phyloP scores from a whole-genome alignment of 2,113 vertebrate genomes.

The Sinocyclocheilus rhinocerous region DNA sequence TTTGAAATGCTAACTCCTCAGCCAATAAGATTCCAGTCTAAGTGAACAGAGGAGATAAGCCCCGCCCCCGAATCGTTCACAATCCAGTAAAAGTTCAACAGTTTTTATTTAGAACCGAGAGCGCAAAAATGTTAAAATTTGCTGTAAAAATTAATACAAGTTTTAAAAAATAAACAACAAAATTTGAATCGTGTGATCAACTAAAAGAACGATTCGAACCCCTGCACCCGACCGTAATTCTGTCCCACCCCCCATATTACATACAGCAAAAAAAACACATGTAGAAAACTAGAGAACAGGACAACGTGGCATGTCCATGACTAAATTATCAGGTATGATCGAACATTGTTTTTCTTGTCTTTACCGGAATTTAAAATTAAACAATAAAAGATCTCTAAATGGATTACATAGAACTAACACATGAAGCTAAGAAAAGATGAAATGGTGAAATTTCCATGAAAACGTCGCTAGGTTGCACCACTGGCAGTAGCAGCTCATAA shows the following conservation, averaged over 20 bases:
- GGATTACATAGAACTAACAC: conserved; percentile 59
- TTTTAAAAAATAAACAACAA: conserved; percentile 61
- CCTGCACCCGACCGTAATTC: conserved; percentile 57
- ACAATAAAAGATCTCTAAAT: conserved; percentile 67
- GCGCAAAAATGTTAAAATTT: conserved; percentile 48
- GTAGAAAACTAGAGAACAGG: conserved; percentile 66
- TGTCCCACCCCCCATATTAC: conserved; percentile 53
- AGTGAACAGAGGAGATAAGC: conserved; percentile 56
- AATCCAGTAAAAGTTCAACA: conserved; percentile 59
- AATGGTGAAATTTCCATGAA: conserved; percentile 52
- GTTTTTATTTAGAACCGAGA: conserved; percentile 51
- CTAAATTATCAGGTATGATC: conserved; percentile 65
- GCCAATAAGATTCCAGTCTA: conserved; percentile 65
- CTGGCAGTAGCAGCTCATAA: conserved; percentile 63
- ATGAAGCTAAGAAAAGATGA: conserved; percentile 54
- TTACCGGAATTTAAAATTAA: conserved; percentile 59
- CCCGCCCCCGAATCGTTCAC: conserved; percentile 37
- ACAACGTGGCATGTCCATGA: conserved; percentile 59
- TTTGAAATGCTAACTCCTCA: conserved; percentile 31
- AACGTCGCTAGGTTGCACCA: conserved; percentile 54
- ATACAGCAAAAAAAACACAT: conserved; percentile 49
- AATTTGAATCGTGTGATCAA: conserved; percentile 58
- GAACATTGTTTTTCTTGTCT: conserved; percentile 58
- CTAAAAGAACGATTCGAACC: conserved; percentile 67
- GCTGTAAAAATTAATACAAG: conserved; percentile 40